phyloP scores from a whole-genome alignment of 2,797 vertebrate genomes.

The Choloepus didactylus region DNA sequence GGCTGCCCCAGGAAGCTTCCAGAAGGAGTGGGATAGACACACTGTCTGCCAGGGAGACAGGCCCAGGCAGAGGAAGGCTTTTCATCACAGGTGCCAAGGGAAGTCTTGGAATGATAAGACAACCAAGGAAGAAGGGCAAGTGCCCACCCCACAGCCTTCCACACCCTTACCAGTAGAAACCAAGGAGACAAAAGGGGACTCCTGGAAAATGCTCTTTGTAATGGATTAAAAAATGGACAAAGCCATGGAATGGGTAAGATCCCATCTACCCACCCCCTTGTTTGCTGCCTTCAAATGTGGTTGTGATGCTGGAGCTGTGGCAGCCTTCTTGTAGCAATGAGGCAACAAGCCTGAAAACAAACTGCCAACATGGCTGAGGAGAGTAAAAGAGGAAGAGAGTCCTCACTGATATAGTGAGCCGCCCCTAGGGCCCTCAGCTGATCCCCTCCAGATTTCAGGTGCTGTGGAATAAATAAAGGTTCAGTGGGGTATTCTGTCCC shows the following conservation, averaged over 20 bases:
- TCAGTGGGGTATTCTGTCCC: not conserved
- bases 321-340: not conserved
- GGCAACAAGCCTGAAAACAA: not conserved
- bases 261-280: not conserved
- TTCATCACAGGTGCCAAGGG: not conserved
- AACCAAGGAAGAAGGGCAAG: too few species aligned
- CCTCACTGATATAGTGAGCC: not conserved
- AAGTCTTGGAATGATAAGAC: too few species aligned
- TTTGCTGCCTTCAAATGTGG: not conserved
- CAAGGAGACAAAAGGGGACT: not conserved
- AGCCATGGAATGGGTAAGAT: not conserved
- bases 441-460: not conserved
- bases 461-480: not conserved
- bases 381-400: not conserved
- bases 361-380: not conserved
- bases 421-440: not conserved
- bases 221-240: not conserved
- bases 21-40: not conserved
- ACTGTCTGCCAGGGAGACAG: not conserved
- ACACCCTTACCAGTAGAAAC: not conserved
- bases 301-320: not conserved
- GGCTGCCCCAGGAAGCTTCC: not conserved
- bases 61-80: not conserved
- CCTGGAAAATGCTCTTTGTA: not conserved
- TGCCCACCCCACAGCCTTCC: too few species aligned